These are phyloP conservation scores for Rosalia funebris DNA, from an alignment of 2,888 invertebrate species.

Conservation along the genomic window DNA sequence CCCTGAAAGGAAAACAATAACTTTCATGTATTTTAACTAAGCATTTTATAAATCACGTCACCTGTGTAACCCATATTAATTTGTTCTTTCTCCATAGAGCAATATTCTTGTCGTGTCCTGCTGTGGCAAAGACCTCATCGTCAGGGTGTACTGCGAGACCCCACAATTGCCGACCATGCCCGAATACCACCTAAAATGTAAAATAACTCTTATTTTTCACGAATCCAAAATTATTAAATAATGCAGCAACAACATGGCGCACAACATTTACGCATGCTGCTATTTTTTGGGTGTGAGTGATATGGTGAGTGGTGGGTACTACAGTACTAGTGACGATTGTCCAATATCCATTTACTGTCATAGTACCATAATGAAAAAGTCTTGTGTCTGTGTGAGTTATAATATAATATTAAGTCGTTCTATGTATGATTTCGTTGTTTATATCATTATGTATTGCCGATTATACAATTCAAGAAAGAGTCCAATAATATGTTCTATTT, in stretches of 20 bases:
- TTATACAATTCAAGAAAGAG: too few relatives aligned
- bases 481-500: too few relatives aligned
- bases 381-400: too few relatives aligned
- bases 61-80: constrained; percentile 87
- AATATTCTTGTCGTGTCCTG: constrained; percentile 90
- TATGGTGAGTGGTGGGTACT: background rate
- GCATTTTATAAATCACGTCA: too few relatives aligned
- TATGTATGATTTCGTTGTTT: too few relatives aligned
- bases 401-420: too few relatives aligned
- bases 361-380: too few relatives aligned
- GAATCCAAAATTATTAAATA: background rate
- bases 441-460: too few relatives aligned
- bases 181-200: constrained; percentile 77
- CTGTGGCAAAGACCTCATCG: constrained; percentile 90
- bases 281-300: constrained; percentile 6
- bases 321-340: background rate
- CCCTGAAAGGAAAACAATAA: constrained; percentile 64
- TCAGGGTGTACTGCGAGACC: constrained; percentile 91
- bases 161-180: constrained; percentile 88
- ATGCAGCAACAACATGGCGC: constrained; percentile 7
- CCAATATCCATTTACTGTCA: too few relatives aligned
- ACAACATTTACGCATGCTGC: constrained; percentile 25
- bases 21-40: too few relatives aligned
- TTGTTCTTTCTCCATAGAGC: constrained; percentile 91
- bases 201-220: background rate